These are phyloP conservation scores for Drosophila subsilvestris DNA, from an alignment of 2,888 invertebrate genomes.

Conservation along the genomic window DNA sequence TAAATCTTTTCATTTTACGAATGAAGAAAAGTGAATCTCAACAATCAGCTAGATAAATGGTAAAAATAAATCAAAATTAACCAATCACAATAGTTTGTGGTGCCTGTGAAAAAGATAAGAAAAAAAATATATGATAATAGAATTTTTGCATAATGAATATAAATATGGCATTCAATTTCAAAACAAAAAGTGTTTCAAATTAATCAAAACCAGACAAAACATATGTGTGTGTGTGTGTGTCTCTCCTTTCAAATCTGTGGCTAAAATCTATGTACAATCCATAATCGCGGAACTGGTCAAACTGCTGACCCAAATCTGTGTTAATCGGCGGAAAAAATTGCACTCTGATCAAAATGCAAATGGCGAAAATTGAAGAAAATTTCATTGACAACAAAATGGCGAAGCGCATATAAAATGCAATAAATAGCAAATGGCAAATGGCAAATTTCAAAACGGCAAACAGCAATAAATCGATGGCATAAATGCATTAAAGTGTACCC, in stretches of 20 bases:
- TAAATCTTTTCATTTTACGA: neutral
- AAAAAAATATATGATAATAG: neutral
- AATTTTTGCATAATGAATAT: constrained; percentile 16
- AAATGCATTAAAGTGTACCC: constrained; percentile 53
- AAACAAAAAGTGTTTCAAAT: constrained; percentile 21
- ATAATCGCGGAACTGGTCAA: neutral
- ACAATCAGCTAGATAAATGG: constrained; percentile 13
- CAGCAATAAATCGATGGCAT: constrained; percentile 55
- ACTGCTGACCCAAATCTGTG: constrained; percentile 33
- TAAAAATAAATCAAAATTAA: constrained; percentile 29
- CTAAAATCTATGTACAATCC: neutral
- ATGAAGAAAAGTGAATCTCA: constrained; percentile 8
- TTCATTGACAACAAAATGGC: constrained; percentile 36
- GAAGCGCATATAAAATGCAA: constrained; percentile 31
- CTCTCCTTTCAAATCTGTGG: constrained; percentile 4
- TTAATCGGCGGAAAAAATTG: constrained; percentile 22
- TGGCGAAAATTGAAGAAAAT: constrained; percentile 8
- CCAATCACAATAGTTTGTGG: constrained; percentile 36
- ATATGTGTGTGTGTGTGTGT: constrained; percentile 12
- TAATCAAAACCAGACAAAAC: constrained; percentile 29
- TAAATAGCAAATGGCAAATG: constrained; percentile 36
- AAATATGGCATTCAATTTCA: neutral
- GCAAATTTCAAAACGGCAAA: constrained; percentile 58
- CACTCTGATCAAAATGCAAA: constrained; percentile 37
- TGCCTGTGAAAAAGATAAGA: constrained; percentile 10